Evolutionary conservation across 2,113 vertebrate genomes (phyloP).

Genomic region (Aythya baeri): DNA sequence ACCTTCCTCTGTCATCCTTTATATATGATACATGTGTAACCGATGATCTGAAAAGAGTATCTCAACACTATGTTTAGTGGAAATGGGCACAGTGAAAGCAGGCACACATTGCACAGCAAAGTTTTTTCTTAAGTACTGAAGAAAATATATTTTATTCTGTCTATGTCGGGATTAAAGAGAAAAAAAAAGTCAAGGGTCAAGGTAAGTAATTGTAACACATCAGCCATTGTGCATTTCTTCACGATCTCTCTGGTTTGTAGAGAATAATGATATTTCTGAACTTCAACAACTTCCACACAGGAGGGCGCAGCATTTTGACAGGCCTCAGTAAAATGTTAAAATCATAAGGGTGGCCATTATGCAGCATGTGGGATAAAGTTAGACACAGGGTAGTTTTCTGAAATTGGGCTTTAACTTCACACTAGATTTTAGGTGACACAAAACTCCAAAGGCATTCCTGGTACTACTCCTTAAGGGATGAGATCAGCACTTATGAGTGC

Average conservation of each 20-base stretch:
- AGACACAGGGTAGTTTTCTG: constrained; percentile 52
- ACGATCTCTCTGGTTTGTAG: not conserved
- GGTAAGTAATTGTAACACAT: not conserved
- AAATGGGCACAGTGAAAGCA: not conserved
- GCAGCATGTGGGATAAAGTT: constrained; percentile 35
- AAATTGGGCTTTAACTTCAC: constrained; percentile 55
- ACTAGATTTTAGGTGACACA: constrained; percentile 32
- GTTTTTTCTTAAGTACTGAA: not conserved
- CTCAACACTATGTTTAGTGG: not conserved
- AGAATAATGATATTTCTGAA: constrained; percentile 31
- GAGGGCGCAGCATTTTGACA: constrained; percentile 11
- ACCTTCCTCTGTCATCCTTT: not conserved
- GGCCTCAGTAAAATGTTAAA: constrained; percentile 58
- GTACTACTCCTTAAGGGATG: constrained; percentile 26
- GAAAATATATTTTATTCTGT: not conserved
- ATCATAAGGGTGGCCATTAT: constrained; percentile 28
- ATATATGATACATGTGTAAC: not conserved
- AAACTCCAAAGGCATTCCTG: constrained; percentile 30
- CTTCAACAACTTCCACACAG: constrained; percentile 15
- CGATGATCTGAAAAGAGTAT: not conserved
- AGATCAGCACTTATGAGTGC: constrained; percentile 22
- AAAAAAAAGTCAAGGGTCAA: not conserved
- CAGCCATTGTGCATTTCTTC: not conserved
- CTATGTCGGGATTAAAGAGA: not conserved
- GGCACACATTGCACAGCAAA: not conserved